Percentiles rank a stretch among this genome's conserved stretches.
These are phyloP conservation scores for Marasmarcha lunaedactyla DNA, from an alignment of 2,888 invertebrate genomes.

Conservation along the genomic window DNA sequence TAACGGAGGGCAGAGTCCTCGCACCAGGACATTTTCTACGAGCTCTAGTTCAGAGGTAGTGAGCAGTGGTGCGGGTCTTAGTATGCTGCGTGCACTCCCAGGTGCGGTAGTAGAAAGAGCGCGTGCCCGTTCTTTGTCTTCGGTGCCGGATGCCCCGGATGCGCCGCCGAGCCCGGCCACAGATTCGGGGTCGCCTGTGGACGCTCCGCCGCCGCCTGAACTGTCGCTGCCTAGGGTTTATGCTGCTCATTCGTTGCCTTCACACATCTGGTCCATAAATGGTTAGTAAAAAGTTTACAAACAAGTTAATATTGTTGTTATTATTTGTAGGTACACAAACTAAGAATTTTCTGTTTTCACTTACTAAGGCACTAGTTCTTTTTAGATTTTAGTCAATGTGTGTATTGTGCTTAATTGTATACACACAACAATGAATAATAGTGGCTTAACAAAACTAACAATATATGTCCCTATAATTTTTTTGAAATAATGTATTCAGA, in stretches of 20 bases:
- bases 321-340: too few species aligned
- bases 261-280: constrained; percentile 93
- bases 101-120: constrained; percentile 84
- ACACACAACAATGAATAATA: too few species aligned
- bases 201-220: constrained; percentile 53
- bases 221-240: constrained; percentile 72
- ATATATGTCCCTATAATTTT: too few species aligned
- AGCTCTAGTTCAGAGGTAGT: constrained; percentile 77
- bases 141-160: constrained; percentile 81
- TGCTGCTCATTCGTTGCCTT: constrained; percentile 89
- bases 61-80: constrained; percentile 73
- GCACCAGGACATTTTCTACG: constrained; percentile 81
- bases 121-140: constrained; percentile 84
- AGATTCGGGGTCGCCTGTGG: constrained; percentile 78
- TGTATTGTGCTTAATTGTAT: too few species aligned
- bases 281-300: constrained; percentile 71
- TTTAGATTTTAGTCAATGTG: too few species aligned
- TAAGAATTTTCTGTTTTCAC: too few species aligned
- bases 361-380: too few species aligned
- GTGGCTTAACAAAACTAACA: too few species aligned
- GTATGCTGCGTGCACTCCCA: constrained; percentile 77
- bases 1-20: constrained; percentile 80
- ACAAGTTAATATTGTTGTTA: too few species aligned
- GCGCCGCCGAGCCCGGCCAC: constrained; percentile 76
- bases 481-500: too few species aligned